Evolutionary conservation across 1,140 invertebrate species (phyloP).

Genomic region (Drosophila saltans): DNA sequence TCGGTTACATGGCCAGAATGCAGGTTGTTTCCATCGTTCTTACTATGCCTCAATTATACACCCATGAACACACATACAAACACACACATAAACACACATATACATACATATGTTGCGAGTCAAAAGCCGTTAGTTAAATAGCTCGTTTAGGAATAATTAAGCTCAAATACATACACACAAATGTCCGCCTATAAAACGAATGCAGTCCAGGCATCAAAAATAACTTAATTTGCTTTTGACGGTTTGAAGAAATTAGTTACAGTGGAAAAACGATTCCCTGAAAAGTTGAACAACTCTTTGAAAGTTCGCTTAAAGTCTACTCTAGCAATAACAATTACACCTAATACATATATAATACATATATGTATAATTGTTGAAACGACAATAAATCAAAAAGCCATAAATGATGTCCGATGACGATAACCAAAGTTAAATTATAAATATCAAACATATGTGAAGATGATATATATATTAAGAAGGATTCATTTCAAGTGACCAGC

Average conservation of each 20-base stretch:
- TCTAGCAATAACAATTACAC: no score
- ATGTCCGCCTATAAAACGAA: slow-evolving; percentile 20
- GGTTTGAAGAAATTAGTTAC: not conserved
- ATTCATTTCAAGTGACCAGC: no score
- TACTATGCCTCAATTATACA: slow-evolving; percentile 61
- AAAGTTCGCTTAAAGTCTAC: not conserved
- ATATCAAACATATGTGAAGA: no score
- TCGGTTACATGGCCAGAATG: slow-evolving; percentile 33
- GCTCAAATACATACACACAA: slow-evolving; percentile 26
- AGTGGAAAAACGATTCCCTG: not conserved
- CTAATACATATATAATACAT: no score
- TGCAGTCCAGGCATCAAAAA: slow-evolving; percentile 3
- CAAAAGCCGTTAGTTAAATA: slow-evolving; percentile 71
- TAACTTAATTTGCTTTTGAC: slow-evolving; percentile 4
- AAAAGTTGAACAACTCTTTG: not conserved
- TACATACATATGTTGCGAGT: slow-evolving; percentile 40
- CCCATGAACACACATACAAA: slow-evolving; percentile 17
- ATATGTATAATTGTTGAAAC: no score
- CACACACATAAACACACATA: slow-evolving; percentile 19
- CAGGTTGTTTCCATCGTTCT: slow-evolving; percentile 37
- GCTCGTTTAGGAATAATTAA: slow-evolving; percentile 77
- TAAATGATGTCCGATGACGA: no score
- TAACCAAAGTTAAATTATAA: no score
- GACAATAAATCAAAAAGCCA: no score
- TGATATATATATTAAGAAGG: no score